A percentile compares a stretch with the other conserved stretches of the same genome.
Conservation (phyloP, 2,113 vertebrate species). For the Semnopithecus entellus region DNA sequence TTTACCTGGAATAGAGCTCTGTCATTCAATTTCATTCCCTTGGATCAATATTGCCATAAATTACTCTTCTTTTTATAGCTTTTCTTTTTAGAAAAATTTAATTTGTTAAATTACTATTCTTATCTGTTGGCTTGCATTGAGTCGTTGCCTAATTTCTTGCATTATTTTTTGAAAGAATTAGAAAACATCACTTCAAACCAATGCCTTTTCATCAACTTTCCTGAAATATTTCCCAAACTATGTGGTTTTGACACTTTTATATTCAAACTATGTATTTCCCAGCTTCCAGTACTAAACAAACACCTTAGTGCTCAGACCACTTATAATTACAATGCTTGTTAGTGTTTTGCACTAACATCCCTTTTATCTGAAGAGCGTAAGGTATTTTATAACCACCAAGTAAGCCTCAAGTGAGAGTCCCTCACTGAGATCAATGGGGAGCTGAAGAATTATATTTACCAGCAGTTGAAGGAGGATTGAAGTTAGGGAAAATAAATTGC, state of each 20-base stretch:
- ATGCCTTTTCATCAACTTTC: not conserved
- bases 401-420: not conserved
- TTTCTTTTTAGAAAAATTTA: too few relatives aligned
- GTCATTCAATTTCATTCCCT: not conserved
- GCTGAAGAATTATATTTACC: not conserved
- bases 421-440: not conserved
- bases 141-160: slow-evolving; percentile 22
- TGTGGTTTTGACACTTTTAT: not conserved
- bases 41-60: not conserved
- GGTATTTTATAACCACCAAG: not conserved
- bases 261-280: not conserved
- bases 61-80: not conserved
- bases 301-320: not conserved
- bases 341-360: not conserved
- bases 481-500: not conserved
- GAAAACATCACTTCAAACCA: not conserved
- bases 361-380: slow-evolving; percentile 44
- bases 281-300: not conserved
- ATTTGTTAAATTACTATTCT: not conserved
- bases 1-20: slow-evolving; percentile 8
- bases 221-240: not conserved
- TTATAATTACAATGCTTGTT: slow-evolving; percentile 16
- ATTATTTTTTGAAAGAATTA: not conserved
- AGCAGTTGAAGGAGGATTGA: not conserved
- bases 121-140: not conserved